Evolutionary conservation across 2,888 invertebrate species (phyloP).

Genomic region (Dynastes hyllus): DNA sequence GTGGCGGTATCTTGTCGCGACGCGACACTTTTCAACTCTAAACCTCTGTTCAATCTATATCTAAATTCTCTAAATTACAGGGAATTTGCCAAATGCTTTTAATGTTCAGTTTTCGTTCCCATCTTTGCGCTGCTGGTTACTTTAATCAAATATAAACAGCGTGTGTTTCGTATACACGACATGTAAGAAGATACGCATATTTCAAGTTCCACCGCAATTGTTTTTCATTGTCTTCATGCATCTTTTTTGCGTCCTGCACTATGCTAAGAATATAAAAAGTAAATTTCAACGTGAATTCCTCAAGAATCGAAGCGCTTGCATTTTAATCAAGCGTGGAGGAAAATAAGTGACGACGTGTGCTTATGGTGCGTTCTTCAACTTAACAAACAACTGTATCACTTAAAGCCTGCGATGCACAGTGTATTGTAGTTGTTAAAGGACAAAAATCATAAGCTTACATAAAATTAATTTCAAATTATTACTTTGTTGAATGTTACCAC

Average conservation of each 20-base stretch:
- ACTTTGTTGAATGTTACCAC: too few relatives aligned
- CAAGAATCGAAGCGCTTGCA: constrained; percentile 21
- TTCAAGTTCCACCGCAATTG: constrained; percentile 25
- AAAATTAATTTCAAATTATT: too few relatives aligned
- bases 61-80: too few relatives aligned
- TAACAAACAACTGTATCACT: not conserved
- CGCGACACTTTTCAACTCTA: too few relatives aligned
- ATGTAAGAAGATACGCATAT: constrained; percentile 15
- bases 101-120: not conserved
- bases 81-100: too few relatives aligned
- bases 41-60: too few relatives aligned
- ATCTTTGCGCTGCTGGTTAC: not conserved
- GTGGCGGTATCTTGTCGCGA: too few relatives aligned
- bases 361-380: not conserved
- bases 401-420: not conserved
- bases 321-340: constrained; percentile 14
- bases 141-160: constrained; percentile 7
- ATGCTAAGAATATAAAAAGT: constrained; percentile 35
- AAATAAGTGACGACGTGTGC: not conserved
- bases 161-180: constrained; percentile 9
- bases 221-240: constrained; percentile 36
- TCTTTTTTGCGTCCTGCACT: constrained; percentile 23
- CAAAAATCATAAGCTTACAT: too few relatives aligned
- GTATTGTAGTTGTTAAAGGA: too few relatives aligned
- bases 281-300: constrained; percentile 29